Evolutionary conservation across 2,797 vertebrate species (phyloP), one percentile per base, ranked within the genome.

Genomic region (Anableps anableps): DNA sequence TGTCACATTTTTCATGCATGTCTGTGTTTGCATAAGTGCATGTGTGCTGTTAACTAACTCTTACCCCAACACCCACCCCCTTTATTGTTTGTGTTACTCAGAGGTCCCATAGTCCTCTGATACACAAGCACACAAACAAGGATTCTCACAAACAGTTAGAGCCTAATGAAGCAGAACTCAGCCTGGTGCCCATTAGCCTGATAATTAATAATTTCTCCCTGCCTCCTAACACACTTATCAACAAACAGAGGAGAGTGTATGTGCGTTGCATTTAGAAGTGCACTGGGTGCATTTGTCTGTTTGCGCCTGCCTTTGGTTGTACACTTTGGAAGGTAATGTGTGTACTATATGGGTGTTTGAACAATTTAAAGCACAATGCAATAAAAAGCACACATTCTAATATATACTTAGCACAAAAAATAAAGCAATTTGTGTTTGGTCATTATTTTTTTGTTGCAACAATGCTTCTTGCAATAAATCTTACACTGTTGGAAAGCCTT

Each of bases 151-250:
- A 89, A 91, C 89, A 87, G 83, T 96, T 95, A 96, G 96, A 96
- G 97, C 97, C 98, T 98, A 99, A 99, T 99, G 97, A 98, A 97
- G 94, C 96, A 96, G 96, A 97, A 96, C 94, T 95, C 96, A 96
- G 97, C 95, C 97, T 96, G 96, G 97, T 97, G 97, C 97, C 97
- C 98, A 98, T 99, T 99, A 99, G 97, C 97, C 96, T 97, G 96
- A 97, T 99, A 99, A 99, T 99, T 98, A 98, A 98, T 98, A 98
- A 98, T 97, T 98, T 99, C 97, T 97, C 97, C 95, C 91, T 93
- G 96, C 95, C 96, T 96, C 81, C 96, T 96, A 96, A 97, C 96
- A 96, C 95, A 97, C 97, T 97, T 95, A 97, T 97, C 97, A 98
- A 96, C 95, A 95, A 95, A 95, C 96, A 95, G 88, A 90, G 83